Conservation (phyloP, 2,888 invertebrate genomes). For the Busseola fusca region DNA sequence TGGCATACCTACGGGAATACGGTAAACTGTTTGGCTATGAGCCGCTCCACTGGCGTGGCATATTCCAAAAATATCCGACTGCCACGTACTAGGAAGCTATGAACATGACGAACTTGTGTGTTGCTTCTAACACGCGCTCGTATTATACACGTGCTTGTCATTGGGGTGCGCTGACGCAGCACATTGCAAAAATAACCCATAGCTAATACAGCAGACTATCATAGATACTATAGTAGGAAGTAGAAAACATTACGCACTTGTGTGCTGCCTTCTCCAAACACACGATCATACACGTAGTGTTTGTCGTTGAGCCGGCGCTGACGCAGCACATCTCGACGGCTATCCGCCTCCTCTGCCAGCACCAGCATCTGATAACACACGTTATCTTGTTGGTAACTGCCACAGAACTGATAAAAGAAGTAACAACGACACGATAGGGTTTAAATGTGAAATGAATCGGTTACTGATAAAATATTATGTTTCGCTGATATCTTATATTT, state of each 20-base stretch:
- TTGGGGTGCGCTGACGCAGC: not conserved
- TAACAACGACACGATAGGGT: not conserved
- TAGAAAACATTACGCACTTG: conserved; percentile 89
- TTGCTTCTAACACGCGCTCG: conserved; percentile 76
- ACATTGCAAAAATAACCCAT: not conserved
- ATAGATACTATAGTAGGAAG: not conserved
- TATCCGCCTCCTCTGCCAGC: conserved; percentile 83
- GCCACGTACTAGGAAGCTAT: not conserved
- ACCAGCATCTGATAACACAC: conserved; percentile 79
- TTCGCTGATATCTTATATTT: conserved; percentile 13
- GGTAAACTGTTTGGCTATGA: conserved; percentile 1
- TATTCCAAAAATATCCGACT: not conserved
- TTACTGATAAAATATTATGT: conserved; percentile 28
- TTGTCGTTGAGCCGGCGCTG: conserved; percentile 92
- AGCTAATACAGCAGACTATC: not conserved
- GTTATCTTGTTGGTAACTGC: conserved; percentile 25
- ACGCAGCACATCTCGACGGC: conserved; percentile 89
- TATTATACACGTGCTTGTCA: not conserved
- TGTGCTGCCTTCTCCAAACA: conserved; percentile 95
- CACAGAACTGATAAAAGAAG: not conserved
- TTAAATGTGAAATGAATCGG: conserved; percentile 28
- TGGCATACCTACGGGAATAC: not conserved
- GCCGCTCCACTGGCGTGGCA: not conserved
- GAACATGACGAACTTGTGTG: conserved; percentile 91
- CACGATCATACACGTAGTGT: conserved; percentile 96